A percentile compares a stretch with the other conserved stretches of the same genome.
phyloP scores from a whole-genome alignment of 2,113 vertebrate species.

The Paramormyrops kingsleyae region DNA sequence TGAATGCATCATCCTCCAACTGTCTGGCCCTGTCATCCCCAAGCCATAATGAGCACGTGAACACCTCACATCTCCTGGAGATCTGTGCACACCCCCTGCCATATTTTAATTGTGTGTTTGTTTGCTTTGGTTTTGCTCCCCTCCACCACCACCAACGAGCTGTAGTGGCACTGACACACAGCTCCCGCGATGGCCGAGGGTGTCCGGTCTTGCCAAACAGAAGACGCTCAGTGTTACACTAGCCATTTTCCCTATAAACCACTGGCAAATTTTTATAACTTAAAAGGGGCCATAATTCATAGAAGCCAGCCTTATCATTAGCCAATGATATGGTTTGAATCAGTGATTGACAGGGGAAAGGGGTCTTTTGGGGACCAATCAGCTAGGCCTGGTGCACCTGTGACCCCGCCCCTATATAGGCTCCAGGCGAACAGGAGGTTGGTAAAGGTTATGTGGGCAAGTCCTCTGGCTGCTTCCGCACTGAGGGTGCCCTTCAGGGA shows the following conservation, averaged over 20 bases:
- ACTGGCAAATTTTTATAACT: not conserved
- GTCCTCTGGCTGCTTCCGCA: not conserved
- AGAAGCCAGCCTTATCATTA: not conserved
- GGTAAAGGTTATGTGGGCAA: not conserved
- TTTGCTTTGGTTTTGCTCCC: conserved; percentile 38
- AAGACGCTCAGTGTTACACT: conserved; percentile 4
- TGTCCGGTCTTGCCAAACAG: not conserved
- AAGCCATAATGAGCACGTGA: conserved; percentile 42
- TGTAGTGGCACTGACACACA: conserved; percentile 20
- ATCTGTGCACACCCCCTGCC: conserved; percentile 6
- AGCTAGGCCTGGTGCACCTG: not conserved
- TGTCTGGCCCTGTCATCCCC: conserved; percentile 41
- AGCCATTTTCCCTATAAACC: not conserved
- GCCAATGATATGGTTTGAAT: not conserved
- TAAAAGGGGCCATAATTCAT: not conserved
- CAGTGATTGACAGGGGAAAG: not conserved
- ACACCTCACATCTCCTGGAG: conserved; percentile 39
- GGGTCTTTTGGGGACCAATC: not conserved
- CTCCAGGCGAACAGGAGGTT: not conserved
- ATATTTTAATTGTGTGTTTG: conserved; percentile 55
- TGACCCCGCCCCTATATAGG: not conserved
- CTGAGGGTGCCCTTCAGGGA: not conserved
- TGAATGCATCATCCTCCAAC: conserved; percentile 51
- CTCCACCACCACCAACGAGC: conserved; percentile 7
- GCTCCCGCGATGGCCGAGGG: conserved; percentile 25